These are phyloP conservation scores for Diadophis punctatus DNA, from an alignment of 2,113 vertebrate species.

Conservation along the genomic window DNA sequence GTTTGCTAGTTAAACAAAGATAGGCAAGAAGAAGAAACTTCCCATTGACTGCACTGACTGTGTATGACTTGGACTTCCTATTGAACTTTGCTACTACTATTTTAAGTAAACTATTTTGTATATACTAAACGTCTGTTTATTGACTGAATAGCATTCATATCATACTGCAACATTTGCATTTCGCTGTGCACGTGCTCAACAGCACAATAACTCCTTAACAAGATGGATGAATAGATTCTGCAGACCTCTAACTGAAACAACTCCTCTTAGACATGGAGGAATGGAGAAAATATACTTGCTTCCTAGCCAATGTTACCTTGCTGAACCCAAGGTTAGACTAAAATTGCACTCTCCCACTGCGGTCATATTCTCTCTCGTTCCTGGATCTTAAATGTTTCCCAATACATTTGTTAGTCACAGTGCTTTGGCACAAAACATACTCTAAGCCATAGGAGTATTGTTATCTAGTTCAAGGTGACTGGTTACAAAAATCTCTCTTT, in stretches of 20 bases:
- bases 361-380: background rate
- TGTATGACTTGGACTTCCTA: too few species aligned
- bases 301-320: fast-evolving
- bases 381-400: background rate
- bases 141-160: too few species aligned
- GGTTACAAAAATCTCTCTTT: background rate
- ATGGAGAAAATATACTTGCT: fast-evolving
- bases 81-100: too few species aligned
- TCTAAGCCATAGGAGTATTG: background rate
- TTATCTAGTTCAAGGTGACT: constrained; percentile 43
- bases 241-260: background rate
- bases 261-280: fast-evolving
- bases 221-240: background rate
- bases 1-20: too few species aligned
- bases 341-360: background rate
- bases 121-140: too few species aligned
- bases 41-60: too few species aligned
- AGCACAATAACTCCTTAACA: too few species aligned
- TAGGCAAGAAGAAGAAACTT: too few species aligned
- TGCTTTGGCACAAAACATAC: background rate
- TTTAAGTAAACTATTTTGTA: too few species aligned
- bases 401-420: background rate
- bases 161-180: too few species aligned
- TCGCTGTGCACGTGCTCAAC: too few species aligned
- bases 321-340: background rate